Base-by-base conservation (phyloP, 2,888 invertebrate genomes). In the Tineola bisselliella region DNA sequence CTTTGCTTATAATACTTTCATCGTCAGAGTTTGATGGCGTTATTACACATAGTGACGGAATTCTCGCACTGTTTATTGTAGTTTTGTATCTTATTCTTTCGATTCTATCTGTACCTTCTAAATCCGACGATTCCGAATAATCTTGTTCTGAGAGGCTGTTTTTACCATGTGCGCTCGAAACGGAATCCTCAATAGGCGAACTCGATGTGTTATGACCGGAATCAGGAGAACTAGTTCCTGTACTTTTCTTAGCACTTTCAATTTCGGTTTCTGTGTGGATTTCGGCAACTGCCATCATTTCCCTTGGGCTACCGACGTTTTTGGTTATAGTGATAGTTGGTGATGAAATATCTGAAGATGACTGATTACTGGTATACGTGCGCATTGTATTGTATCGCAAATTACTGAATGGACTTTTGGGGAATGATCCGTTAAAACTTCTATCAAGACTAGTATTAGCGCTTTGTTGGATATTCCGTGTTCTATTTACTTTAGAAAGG, bases 11-110 rank as follows among this genome's bases (percentile, higher is more conserved):
- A 73, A 90, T 88, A 65, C 91, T 91, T 75, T 96, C 96, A 70
- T 96, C 96, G 68, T 96, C 96, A 64, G 95, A 95, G 63, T 93
- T 93, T 0, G 92, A 92, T 4, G 96, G 95, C 13, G 96, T 96
- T 59, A 96, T 95, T 1, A 95, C 94, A 77, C 96, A 96, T 92
- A 96, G 94, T 5, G 96, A 95, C 0, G 96, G 96, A 71, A 96
- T 96, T 67, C 96, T 89, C 67, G 94, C 94, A 60, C 94, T 93
- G 70, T 93, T 94, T 52, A 96, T 94, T 1, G 93, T 92, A 0
- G 96, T 96, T 81, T 96, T 96, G 52, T 92, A 92, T 63, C 94
- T 87, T 65, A 96, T 93, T 66, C 95, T 88, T 78, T 96, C 95
- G 68, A 94, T 93, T 70, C 95, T 89, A 72, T 95, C 95, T 25